These are phyloP conservation scores for Amphimedon queenslandica DNA, from an alignment of 37 sponge, comb jelly and placozoan species.

Conservation along the genomic window DNA sequence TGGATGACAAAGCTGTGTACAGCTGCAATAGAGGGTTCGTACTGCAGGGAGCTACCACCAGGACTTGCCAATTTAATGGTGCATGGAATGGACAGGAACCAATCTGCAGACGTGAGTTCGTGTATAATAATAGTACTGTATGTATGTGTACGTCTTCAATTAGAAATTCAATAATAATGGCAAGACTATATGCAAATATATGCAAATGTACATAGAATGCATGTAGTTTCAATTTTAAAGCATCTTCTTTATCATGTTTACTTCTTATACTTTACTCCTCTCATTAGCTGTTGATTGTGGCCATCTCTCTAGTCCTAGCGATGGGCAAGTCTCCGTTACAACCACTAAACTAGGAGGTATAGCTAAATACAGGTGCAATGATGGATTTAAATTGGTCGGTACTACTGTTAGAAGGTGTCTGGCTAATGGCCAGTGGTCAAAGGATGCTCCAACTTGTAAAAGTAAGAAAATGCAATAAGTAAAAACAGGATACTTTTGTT, in stretches of 20 bases:
- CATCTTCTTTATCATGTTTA: too few relatives aligned
- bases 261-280: too few relatives aligned
- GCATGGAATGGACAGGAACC: conserved; percentile 50
- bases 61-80: conserved; percentile 44
- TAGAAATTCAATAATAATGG: too few relatives aligned
- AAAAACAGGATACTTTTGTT: neutral
- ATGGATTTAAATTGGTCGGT: conserved; percentile 9
- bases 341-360: conserved; percentile 10
- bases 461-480: neutral
- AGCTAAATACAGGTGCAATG: conserved; percentile 8
- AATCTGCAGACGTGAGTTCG: conserved; percentile 42
- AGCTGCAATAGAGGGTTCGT: conserved; percentile 36
- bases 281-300: conserved; percentile 27
- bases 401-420: neutral
- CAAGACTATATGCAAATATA: neutral
- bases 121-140: neutral
- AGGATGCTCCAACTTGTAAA: conserved; percentile 7
- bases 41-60: conserved; percentile 12
- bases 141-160: neutral
- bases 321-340: conserved; percentile 18
- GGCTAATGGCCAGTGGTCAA: conserved; percentile 15
- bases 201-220: neutral
- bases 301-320: conserved; percentile 6
- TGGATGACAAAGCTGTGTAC: conserved; percentile 22
- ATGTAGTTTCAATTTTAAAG: too few relatives aligned